Evolutionary conservation across 2,888 invertebrate genomes (phyloP).

Genomic region (Eristalis pertinax): DNA sequence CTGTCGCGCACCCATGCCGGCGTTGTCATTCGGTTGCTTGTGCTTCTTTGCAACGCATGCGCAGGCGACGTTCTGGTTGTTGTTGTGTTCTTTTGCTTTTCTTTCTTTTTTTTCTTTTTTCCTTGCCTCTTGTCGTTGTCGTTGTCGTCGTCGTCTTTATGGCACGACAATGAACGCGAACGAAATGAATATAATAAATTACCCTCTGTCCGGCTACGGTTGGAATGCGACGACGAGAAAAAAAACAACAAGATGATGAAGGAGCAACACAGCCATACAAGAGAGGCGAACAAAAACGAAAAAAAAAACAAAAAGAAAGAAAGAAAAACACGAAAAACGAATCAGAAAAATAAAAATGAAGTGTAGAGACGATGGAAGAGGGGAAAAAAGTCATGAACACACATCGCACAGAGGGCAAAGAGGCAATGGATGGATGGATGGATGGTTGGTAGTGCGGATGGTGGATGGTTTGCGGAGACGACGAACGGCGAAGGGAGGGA

Average conservation of each 20-base stretch:
- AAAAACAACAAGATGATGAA: constrained; percentile 52
- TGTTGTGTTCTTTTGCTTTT: background rate
- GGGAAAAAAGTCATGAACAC: constrained; percentile 1
- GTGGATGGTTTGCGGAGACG: background rate
- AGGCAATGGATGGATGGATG: background rate
- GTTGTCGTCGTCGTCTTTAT: constrained; percentile 20
- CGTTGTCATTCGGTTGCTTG: background rate
- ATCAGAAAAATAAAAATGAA: constrained; percentile 11
- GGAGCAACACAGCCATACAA: constrained; percentile 11
- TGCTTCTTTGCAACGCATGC: constrained; percentile 65
- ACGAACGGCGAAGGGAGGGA: background rate
- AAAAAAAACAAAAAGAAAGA: background rate
- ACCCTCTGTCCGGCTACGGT: constrained; percentile 52
- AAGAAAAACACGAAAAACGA: constrained; percentile 6
- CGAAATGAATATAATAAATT: constrained; percentile 72
- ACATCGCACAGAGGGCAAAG: background rate
- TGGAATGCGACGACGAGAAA: constrained; percentile 68
- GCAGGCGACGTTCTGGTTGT: constrained; percentile 8
- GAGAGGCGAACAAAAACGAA: background rate
- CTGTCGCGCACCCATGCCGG: constrained; percentile 44
- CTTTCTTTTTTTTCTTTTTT: no score
- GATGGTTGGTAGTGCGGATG: background rate
- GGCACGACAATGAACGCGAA: constrained; percentile 62
- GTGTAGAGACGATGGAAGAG: constrained; percentile 4
- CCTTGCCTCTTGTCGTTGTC: background rate